Evolutionary conservation across 2,888 invertebrate genomes (phyloP), one percentile per base, ranked within the genome.

Genomic region (Cantharis lateralis): DNA sequence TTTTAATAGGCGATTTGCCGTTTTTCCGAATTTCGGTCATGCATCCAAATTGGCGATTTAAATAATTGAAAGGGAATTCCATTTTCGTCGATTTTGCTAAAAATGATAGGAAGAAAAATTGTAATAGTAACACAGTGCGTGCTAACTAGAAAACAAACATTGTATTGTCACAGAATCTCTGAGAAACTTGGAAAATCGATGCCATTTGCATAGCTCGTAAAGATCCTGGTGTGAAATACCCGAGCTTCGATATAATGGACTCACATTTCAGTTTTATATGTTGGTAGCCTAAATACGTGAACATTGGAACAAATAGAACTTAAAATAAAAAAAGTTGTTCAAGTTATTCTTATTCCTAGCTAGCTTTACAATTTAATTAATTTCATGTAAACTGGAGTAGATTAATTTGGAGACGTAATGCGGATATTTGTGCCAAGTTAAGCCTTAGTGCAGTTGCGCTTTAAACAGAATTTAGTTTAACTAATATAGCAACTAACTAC

Each of bases 141-240:
- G 26, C 69, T 13, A 70, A 70, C 15, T 32, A 70, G 26, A 18
- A 26, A n/a, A 71, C 81, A 79, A 81, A 82, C 82, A 82, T 71
- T 82, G 80, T 82, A 82, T 82, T 80, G 81, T 80, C 79, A 79
- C 78, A 80, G 74, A 83, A 83, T 83, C 82, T 81, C 80, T 78
- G 78, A 80, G 79, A 82, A 82, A 28, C 80, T 80, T 79, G 75
- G 76, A 80, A 82, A 84, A 84, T 84, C 84, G 83, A 84, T 84
- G 83, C 83, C 80, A 84, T 84, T 84, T 83, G 82, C 83, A 84
- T 83, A 81, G 79, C 80, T 80, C 83, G 83, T 83, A 84, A 84
- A 84, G 80, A 74, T 78, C 80, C 77, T 76, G 75, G 78, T 82
- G 81, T 77, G 78, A 82, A 82, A 80, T 82, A 83, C 82, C 77